phyloP scores from a whole-genome alignment of 2,797 vertebrate species.

The Linurgus olivaceus region DNA sequence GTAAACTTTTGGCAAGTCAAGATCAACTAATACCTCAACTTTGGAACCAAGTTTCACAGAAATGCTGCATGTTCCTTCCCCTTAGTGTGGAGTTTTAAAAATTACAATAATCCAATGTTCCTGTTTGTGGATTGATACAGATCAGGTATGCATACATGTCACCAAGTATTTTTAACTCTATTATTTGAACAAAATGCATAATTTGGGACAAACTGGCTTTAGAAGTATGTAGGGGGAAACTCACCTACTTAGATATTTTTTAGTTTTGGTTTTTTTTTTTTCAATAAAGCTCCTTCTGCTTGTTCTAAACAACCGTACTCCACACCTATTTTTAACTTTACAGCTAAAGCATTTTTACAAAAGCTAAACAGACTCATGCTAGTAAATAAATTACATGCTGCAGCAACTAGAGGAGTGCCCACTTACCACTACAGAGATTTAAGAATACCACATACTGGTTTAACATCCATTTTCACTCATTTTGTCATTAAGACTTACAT shows the following conservation, averaged over 20 bases:
- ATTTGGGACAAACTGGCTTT: not conserved
- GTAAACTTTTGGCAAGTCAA: not conserved
- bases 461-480: conserved; percentile 72
- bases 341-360: conserved; percentile 36
- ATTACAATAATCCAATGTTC: not conserved
- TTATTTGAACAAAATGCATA: not conserved
- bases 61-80: not conserved
- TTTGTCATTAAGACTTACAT: conserved; percentile 99
- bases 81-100: not conserved
- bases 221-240: not conserved
- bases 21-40: not conserved
- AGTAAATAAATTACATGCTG: conserved; percentile 46
- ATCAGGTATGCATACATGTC: not conserved
- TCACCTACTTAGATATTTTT: not conserved
- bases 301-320: not conserved
- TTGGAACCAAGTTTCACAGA: not conserved
- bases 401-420: conserved; percentile 38
- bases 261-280: not conserved
- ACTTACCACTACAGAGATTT: conserved; percentile 46
- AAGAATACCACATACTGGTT: conserved; percentile 78
- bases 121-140: not conserved
- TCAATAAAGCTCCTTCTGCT: not conserved
- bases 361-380: conserved; percentile 40
- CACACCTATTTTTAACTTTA: conserved; percentile 21
- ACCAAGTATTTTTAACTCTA: not conserved